Evolutionary conservation across 2,888 invertebrate species (phyloP).

Genomic region (Sinelater perroti): DNA sequence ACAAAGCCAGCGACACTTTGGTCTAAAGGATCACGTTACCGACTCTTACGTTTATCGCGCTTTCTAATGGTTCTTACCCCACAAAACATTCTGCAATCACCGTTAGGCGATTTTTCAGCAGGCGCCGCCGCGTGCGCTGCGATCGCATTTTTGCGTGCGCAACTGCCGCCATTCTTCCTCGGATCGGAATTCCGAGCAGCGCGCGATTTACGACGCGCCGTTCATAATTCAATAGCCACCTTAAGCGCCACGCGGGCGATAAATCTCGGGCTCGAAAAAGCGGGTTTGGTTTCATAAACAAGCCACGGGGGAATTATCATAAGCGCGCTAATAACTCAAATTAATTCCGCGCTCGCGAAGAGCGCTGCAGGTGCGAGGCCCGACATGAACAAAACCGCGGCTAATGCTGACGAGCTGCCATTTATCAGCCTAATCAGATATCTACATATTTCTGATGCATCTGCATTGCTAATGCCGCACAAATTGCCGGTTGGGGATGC

Average conservation of each 20-base stretch:
- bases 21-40: too few species aligned
- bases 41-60: too few species aligned
- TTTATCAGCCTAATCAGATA: constrained; percentile 12
- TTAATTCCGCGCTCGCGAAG: constrained; percentile 2
- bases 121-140: too few species aligned
- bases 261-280: constrained; percentile 2
- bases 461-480: constrained; percentile 3
- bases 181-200: constrained; percentile 2
- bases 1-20: too few species aligned
- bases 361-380: constrained; percentile 2
- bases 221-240: constrained; percentile 16
- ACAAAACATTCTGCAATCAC: too few species aligned
- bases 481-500: not conserved
- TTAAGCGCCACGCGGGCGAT: not conserved
- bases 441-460: constrained; percentile 4
- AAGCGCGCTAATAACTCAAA: constrained; percentile 14
- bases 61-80: too few species aligned
- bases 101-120: too few species aligned
- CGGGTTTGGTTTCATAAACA: constrained; percentile 10
- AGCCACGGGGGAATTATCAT: constrained; percentile 8
- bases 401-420: constrained; percentile 9
- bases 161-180: not conserved
- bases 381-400: not conserved
- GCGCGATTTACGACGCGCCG: constrained; percentile 8
- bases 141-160: too few species aligned